phyloP scores from a whole-genome alignment of 2,888 invertebrate species.

The Cheilosia vulpina region DNA sequence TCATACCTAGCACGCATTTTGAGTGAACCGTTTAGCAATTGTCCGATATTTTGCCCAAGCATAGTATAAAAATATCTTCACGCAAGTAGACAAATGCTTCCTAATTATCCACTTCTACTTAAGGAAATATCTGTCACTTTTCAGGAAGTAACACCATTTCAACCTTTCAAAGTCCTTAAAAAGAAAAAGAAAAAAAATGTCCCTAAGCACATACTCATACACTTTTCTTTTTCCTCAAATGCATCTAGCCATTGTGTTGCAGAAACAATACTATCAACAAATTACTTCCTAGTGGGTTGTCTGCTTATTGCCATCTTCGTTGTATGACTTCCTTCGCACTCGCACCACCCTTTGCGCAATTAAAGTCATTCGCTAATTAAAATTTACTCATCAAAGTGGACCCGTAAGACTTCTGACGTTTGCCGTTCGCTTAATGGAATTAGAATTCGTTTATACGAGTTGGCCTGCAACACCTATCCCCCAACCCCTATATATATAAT shows the following conservation, averaged over 20 bases:
- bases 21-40: too few species aligned
- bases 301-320: neutral
- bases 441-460: conserved; percentile 64
- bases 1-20: too few species aligned
- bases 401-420: conserved; percentile 25
- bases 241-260: neutral
- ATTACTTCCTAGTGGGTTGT: neutral
- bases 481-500: neutral
- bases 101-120: too few species aligned
- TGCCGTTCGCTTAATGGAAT: conserved; percentile 61
- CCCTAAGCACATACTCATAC: too few species aligned
- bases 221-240: too few species aligned
- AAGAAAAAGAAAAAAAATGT: too few species aligned
- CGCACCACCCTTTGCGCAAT: conserved; percentile 40
- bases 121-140: too few species aligned
- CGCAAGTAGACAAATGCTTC: too few species aligned
- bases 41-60: too few species aligned
- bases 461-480: conserved; percentile 42
- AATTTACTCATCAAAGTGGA: conserved; percentile 60
- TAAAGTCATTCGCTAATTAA: conserved; percentile 71
- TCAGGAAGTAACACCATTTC: too few species aligned
- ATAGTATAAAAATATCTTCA: too few species aligned
- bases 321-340: neutral
- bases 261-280: neutral
- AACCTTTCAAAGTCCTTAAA: too few species aligned